phyloP scores from a whole-genome alignment of 2,113 vertebrate species.

The Ictalurus furcatus region DNA sequence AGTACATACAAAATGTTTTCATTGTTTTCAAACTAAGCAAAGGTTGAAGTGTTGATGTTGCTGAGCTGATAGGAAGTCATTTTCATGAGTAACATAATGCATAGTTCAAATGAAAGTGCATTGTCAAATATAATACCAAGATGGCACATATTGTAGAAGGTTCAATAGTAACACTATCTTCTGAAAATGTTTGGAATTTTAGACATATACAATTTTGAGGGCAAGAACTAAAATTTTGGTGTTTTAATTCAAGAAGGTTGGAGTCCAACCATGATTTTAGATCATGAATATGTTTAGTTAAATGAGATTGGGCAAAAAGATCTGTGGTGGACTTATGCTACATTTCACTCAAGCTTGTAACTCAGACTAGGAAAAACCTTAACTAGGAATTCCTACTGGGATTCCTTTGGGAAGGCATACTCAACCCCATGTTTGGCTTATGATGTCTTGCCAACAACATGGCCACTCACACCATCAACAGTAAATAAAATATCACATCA shows the following conservation, averaged over 20 bases:
- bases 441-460: background rate
- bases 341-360: background rate
- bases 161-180: background rate
- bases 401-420: background rate
- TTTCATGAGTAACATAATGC: background rate
- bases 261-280: background rate
- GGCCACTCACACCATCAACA: background rate
- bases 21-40: background rate
- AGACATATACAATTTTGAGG: background rate
- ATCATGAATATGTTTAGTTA: background rate
- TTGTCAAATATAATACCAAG: background rate
- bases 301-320: background rate
- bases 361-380: background rate
- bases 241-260: background rate
- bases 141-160: background rate
- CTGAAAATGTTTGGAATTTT: background rate
- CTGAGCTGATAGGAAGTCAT: background rate
- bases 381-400: background rate
- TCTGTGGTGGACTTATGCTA: background rate
- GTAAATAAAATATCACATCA: background rate
- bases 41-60: background rate
- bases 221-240: background rate
- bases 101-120: background rate
- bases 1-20: background rate
- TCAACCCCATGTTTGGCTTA: background rate